Percentiles rank a stretch among this genome's conserved stretches.
Evolutionary conservation across 2,113 vertebrate species (phyloP).

Genomic region (Chionis minor): DNA sequence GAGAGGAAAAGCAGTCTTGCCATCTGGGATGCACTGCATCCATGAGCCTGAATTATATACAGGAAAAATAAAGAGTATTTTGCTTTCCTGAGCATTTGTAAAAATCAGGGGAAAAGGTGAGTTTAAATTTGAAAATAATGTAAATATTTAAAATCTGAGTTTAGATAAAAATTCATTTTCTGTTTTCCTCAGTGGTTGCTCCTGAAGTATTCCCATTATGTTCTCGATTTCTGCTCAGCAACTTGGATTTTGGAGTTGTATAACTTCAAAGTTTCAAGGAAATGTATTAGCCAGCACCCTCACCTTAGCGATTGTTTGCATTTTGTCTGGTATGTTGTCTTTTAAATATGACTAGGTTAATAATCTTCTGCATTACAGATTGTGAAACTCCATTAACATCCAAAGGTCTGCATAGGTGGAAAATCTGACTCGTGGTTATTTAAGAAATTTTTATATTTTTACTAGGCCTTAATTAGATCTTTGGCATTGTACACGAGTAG

Average conservation of each 20-base stretch:
- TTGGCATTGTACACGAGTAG: not conserved
- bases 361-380: not conserved
- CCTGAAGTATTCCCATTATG: not conserved
- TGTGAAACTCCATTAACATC: not conserved
- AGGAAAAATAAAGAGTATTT: not conserved
- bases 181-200: not conserved
- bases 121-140: not conserved
- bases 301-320: not conserved
- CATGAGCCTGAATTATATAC: not conserved
- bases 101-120: not conserved
- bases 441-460: not conserved
- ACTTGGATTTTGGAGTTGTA: not conserved
- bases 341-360: not conserved
- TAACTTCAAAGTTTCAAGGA: not conserved
- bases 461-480: not conserved
- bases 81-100: not conserved
- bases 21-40: not conserved
- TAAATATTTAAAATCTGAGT: not conserved
- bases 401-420: not conserved
- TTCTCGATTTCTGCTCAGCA: not conserved
- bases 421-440: not conserved
- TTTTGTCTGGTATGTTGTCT: not conserved
- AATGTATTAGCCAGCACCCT: not conserved
- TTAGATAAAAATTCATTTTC: not conserved
- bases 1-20: not conserved